Evolutionary conservation across 2,888 invertebrate genomes (phyloP).

Genomic region (Scaptodrosophila latifasciaeformis): DNA sequence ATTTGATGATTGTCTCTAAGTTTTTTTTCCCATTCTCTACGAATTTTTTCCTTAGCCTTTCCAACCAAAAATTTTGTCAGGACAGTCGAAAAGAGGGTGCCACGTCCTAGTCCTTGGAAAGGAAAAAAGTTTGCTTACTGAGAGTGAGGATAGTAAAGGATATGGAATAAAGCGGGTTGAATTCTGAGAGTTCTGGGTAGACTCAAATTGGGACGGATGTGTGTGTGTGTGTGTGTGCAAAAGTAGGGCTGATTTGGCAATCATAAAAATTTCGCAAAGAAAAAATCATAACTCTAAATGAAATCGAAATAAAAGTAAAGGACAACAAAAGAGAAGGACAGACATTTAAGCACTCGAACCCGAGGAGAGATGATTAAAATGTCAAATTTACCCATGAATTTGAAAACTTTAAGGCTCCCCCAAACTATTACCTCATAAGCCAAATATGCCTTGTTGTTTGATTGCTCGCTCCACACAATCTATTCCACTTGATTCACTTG

Average conservation of each 20-base stretch:
- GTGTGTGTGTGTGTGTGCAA: neutral
- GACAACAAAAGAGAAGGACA: neutral
- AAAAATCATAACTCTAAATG: neutral
- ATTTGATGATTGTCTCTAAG: constrained; percentile 47
- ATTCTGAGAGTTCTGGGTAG: constrained; percentile 8
- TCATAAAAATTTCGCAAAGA: constrained; percentile 26
- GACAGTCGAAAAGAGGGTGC: too few species aligned
- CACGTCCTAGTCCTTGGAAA: neutral
- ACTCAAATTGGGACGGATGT: constrained; percentile 32
- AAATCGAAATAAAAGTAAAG: neutral
- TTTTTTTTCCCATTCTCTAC: constrained; percentile 26
- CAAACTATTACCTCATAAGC: too few species aligned
- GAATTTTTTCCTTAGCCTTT: constrained; percentile 3
- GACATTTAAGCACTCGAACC: too few species aligned
- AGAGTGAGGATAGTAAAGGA: neutral
- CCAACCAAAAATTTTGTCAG: constrained; percentile 3
- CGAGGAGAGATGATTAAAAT: too few species aligned
- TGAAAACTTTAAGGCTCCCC: too few species aligned
- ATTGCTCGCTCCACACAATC: too few species aligned
- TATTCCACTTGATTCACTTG: neutral
- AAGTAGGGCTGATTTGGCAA: constrained; percentile 8
- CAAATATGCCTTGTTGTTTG: too few species aligned
- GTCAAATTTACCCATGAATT: too few species aligned
- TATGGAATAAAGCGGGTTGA: neutral
- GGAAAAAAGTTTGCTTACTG: neutral